Base-by-base conservation (phyloP, 2,888 invertebrate genomes). In the Pyrrhia umbra region DNA sequence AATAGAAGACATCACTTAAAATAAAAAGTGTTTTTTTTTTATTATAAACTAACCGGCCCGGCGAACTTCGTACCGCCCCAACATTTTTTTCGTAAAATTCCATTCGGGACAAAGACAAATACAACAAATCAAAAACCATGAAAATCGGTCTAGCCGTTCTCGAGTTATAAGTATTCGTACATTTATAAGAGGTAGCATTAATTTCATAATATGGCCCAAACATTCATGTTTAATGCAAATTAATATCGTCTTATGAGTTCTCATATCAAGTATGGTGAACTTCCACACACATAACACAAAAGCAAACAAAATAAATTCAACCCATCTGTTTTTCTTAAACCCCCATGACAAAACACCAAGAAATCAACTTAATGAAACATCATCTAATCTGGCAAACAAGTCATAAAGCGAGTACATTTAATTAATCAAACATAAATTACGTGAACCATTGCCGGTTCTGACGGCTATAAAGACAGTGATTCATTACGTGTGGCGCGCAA, bases 391-490 rank as follows among this genome's bases (percentile, higher is more conserved):
- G 47, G 67, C 77, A 69, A 77, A 72, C 64, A 80, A 68, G 57
- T 62, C 64, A 67, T 80, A 80, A 74, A 80, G 40, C 58, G 55
- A 52, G 27, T 27, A 56, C 52, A 74, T 80, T 77, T 78, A 77
- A 80, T 78, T 80, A 80, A 80, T 74, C 65, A 66, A 60, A 68
- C 61, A 63, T 64, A 66, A 62, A 68, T 76, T 68, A 77, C 61
- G 68, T 46, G 16, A 65, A 66, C 68, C 79, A 77, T 71, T 57
- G 59, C 79, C 63, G 75, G 59, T 73, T 80, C 51, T 72, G 69
- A 75, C 27, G 65, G 72, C 42, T 34, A 72, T 80, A 79, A 80
- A 78, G 57, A 49, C 58, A 50, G 67, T 75, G 75, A 80, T 79
- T 80, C 69, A 75, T 69, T 56, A 50, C 52, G 60, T 73, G 67